phyloP scores from a whole-genome alignment of 2,888 invertebrate genomes.

The Tenthredo amoena region DNA sequence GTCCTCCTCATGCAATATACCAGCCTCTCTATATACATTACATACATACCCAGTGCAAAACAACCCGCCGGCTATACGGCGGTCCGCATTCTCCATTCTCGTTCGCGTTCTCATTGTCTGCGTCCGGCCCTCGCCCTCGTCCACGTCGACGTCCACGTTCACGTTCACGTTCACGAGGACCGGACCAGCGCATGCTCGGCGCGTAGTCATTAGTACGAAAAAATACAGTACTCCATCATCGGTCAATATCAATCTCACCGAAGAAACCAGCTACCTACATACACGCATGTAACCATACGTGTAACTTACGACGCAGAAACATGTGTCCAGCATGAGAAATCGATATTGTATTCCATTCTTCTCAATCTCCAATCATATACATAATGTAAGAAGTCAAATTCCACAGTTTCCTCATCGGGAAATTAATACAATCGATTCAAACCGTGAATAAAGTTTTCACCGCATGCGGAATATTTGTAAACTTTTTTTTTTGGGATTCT shows the following conservation, averaged over 20 bases:
- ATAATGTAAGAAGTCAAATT: not conserved
- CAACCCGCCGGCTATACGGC: slow-evolving; percentile 55
- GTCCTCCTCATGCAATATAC: slow-evolving; percentile 59
- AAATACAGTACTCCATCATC: slow-evolving; percentile 47
- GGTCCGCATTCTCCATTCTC: slow-evolving; percentile 54
- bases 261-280: slow-evolving; percentile 8
- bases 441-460: not conserved
- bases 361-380: not conserved
- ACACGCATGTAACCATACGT: slow-evolving; percentile 57
- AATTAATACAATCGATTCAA: not conserved
- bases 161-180: not conserved
- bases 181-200: slow-evolving; percentile 56
- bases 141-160: slow-evolving; percentile 18
- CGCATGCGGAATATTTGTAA: not conserved
- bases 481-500: not conserved
- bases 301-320: slow-evolving; percentile 69
- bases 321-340: slow-evolving; percentile 23
- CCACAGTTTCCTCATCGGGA: not conserved
- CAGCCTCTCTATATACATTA: slow-evolving; percentile 2
- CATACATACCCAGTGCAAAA: slow-evolving; percentile 56
- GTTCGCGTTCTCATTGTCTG: slow-evolving; percentile 63
- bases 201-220: slow-evolving; percentile 68
- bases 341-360: not conserved
- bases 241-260: slow-evolving; percentile 25
- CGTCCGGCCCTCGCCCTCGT: slow-evolving; percentile 54